Evolutionary conservation across 2,888 invertebrate genomes (phyloP).

Genomic region (Theretra japonica): DNA sequence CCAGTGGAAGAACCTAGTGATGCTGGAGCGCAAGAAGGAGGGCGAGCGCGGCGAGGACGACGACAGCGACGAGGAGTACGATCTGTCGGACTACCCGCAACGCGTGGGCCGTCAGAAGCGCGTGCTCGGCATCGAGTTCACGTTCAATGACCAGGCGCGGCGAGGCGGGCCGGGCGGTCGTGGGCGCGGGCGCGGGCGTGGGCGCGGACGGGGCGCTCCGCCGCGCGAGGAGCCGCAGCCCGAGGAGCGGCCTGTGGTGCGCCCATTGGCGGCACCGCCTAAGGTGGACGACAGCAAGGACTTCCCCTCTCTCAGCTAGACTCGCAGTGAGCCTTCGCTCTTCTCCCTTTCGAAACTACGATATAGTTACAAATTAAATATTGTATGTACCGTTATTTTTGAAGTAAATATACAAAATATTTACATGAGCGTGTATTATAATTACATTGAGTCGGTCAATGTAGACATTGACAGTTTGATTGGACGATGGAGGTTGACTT

Average conservation of each 20-base stretch:
- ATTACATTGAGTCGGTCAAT: conserved; percentile 54
- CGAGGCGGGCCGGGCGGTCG: conserved; percentile 88
- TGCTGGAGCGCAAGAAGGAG: conserved; percentile 91
- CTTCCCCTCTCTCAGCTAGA: conserved; percentile 96
- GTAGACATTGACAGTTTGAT: conserved; percentile 42
- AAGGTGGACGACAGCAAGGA: conserved; percentile 98
- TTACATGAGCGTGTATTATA: conserved; percentile 83
- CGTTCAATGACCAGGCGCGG: conserved; percentile 92
- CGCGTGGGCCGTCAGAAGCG: conserved; percentile 94
- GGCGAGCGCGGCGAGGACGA: conserved; percentile 86
- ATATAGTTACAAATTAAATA: conserved; percentile 83
- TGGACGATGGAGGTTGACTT: conserved; percentile 34
- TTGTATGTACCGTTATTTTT: conserved; percentile 85
- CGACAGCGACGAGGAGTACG: conserved; percentile 89
- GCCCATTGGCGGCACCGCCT: conserved; percentile 85
- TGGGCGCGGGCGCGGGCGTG: conserved; percentile 85
- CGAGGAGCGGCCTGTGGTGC: conserved; percentile 70
- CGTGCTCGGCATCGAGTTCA: conserved; percentile 94
- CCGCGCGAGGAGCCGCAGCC: conserved; percentile 66
- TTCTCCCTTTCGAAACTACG: conserved; percentile 76
- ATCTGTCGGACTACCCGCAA: conserved; percentile 92
- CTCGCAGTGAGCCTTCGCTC: conserved; percentile 71
- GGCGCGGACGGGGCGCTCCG: conserved; percentile 68
- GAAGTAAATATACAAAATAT: conserved; percentile 86
- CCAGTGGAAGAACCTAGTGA: conserved; percentile 96